A percentile compares a stretch with the other conserved stretches of the same genome.
These are phyloP conservation scores for Lasioglossum malachurum DNA, from an alignment of 2,888 invertebrate species.

Conservation along the genomic window DNA sequence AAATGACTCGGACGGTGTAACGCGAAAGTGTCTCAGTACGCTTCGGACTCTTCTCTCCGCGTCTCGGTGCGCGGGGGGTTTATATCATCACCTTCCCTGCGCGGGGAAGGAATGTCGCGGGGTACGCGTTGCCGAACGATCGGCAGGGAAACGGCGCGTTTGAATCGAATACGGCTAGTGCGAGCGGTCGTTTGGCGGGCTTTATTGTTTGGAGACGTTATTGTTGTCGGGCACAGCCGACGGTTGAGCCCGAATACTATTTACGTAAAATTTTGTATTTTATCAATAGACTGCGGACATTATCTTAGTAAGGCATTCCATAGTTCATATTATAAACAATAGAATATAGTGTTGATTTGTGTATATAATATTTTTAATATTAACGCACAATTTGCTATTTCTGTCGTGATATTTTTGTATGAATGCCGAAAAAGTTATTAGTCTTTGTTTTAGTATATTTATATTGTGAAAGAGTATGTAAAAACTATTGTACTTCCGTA, in stretches of 20 bases:
- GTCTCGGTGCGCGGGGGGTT: too few relatives aligned
- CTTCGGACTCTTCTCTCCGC: too few relatives aligned
- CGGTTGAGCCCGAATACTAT: background rate
- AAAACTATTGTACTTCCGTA: background rate
- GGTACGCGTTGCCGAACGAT: too few relatives aligned
- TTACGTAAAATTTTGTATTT: constrained; percentile 5
- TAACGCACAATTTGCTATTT: constrained; percentile 23
- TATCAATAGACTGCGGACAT: constrained; percentile 25
- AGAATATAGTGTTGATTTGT: constrained; percentile 27
- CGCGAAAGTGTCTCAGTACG: too few relatives aligned
- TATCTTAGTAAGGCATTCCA: constrained; percentile 31
- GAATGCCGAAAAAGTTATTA: background rate
- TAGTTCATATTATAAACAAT: constrained; percentile 23
- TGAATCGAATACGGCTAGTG: too few relatives aligned
- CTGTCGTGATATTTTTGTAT: constrained; percentile 36
- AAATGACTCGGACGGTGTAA: too few relatives aligned
- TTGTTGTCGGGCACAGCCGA: too few relatives aligned
- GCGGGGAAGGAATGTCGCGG: too few relatives aligned
- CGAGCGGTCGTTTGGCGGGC: too few relatives aligned
- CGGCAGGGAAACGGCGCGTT: too few relatives aligned
- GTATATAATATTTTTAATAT: constrained; percentile 23
- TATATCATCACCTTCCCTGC: too few relatives aligned
- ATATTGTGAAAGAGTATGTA: constrained; percentile 6
- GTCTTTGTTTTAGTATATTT: background rate
- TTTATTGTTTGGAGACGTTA: too few relatives aligned